Base-by-base conservation (phyloP, 2,888 invertebrate species). In the Brachynemurus nebulosus region DNA sequence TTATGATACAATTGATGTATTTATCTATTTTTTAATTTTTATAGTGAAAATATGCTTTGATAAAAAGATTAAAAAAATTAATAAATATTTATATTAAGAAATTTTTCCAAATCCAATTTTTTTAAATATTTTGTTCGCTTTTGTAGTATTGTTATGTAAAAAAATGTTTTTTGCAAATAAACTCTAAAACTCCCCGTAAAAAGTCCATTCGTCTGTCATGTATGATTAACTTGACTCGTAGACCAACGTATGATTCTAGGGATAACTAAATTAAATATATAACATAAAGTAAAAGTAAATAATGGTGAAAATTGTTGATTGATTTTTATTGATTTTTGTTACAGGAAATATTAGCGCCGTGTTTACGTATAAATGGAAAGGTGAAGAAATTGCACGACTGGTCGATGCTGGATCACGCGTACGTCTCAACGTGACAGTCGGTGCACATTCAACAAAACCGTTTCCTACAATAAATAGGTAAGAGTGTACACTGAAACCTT, bases 291-390 rank as follows among this genome's bases (percentile, higher is more conserved):
- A n/a, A n/a, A n/a, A 25, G 8, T n/a, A 25, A 9, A 9, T 25
- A 9, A 25, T 9, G 27, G 27, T 25, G 8, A 8, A 25, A 8
- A 25, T 25, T 25, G 8, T 25, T 25, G 27, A 25, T 25, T 25
- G 8, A 8, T 11, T 6, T 36, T 4, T 17, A 3, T 17, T 18
- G n/a, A 38, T 45, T 49, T 50, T 43, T 47, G 36, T 59, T 66
- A 1, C 71, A 86, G 86, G 82, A 49, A 79, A 82, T 61, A 82
- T 86, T 52, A 84, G 85, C 50, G 83, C 86, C 7, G 77, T 88
- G 50, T 84, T 86, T 66, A 86, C 86, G 2, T 80, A 76, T 66
- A 80, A 80, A 59, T 76, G 76, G 68, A 80, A 83, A 56, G 88
- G 88, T 12, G 77, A 80, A 55, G 76, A 80, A 60, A 71, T 88